Base-by-base conservation (phyloP, 2,797 vertebrate genomes). In the Microtus californicus region DNA sequence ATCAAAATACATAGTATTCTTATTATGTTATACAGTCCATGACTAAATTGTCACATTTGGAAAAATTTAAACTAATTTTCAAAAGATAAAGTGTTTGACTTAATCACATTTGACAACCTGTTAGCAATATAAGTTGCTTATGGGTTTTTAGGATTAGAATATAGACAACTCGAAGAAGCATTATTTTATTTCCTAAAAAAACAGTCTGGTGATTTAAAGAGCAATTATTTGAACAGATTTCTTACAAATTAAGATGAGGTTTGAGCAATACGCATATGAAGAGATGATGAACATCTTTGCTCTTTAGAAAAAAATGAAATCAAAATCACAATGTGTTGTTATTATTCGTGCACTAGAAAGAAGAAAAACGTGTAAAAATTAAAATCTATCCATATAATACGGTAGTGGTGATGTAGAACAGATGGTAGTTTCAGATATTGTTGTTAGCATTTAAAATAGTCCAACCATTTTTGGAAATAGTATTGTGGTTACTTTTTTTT, bases 301-400 rank as follows among this genome's bases (percentile, higher is more conserved):
- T 56, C 8, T 31, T 56, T 65, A 78, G 34, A 31, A 89, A 78
- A 56, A 96, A 93, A 83, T 90, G 43, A 73, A 23, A 93, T 69
- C n/a, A 77, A 93, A 87, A 74, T 65, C 48, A 79, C 27, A 51
- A 31, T 88, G 23, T 34, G 17, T 63, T 61, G 45, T 31, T 37
- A 90, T 40, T 43, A 79, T 34, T 63, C 12, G 73, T 86, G 23
- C 13, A 48, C 31, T 37, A 86, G 19, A 69, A 86, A 71, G 83
- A 19, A 45, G 13, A 56, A 56, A 45, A 83, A 13, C 29, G 2
- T 34, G 13, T 65, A 63, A 89, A 86, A 54, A 23, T 80, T 80
- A 67, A 86, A 67, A 74, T 93, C 17, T 85, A 37, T 45, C 13
- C 65, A 76, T 27, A 40, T 77, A 25, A 83, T 40, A 82, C 63